Evolutionary conservation across 2,113 vertebrate species (phyloP).

Genomic region (Microtus pennsylvanicus): DNA sequence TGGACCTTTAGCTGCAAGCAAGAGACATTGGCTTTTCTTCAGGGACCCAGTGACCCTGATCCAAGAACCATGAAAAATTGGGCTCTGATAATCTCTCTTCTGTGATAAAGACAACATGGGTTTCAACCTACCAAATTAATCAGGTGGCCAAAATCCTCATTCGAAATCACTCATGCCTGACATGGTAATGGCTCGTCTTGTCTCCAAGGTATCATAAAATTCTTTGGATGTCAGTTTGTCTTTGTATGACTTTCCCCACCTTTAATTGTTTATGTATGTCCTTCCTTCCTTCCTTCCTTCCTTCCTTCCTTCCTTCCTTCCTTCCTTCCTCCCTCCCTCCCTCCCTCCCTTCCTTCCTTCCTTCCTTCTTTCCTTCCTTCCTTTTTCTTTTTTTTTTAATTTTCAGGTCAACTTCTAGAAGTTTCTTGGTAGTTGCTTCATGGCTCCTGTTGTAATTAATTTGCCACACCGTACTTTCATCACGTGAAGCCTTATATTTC

Average conservation of each 20-base stretch:
- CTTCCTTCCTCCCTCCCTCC: neutral
- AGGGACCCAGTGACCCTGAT: neutral
- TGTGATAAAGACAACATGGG: neutral
- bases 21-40: neutral
- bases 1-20: neutral
- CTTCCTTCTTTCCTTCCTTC: no score
- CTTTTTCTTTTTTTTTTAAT: neutral
- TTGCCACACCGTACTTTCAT: neutral
- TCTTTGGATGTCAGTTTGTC: neutral
- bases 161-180: neutral
- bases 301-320: neutral
- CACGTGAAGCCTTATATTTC: neutral
- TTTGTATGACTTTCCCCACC: neutral
- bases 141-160: neutral
- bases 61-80: constrained; percentile 7
- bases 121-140: constrained; percentile 5
- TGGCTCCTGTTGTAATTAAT: neutral
- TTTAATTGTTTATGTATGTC: neutral
- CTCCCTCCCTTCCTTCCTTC: neutral
- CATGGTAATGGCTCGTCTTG: neutral
- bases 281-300: neutral
- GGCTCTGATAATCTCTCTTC: neutral
- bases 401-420: constrained; percentile 4
- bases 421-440: constrained; percentile 8
- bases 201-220: neutral